Evolutionary conservation across 2,797 vertebrate genomes (phyloP).

Genomic region (Smutsia gigantea): DNA sequence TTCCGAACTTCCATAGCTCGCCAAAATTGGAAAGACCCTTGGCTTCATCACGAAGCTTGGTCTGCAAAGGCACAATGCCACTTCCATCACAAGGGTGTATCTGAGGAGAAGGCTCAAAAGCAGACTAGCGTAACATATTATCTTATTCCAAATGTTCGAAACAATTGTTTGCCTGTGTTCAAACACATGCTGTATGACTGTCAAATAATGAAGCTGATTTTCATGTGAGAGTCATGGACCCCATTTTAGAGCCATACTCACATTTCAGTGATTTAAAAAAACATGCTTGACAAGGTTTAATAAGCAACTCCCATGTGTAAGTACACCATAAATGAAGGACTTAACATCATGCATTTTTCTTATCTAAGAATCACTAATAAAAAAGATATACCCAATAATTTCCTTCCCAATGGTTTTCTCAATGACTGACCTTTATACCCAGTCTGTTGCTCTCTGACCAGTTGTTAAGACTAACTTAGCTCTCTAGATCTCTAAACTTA

Average conservation of each 20-base stretch:
- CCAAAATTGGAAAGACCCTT: not conserved
- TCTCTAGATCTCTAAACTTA: conserved; percentile 28
- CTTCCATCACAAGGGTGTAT: not conserved
- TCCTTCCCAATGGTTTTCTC: not conserved
- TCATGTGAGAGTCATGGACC: not conserved
- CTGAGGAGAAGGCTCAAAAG: not conserved
- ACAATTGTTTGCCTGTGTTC: not conserved
- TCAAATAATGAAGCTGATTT: not conserved
- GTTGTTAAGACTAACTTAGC: not conserved
- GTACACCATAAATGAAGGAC: not conserved
- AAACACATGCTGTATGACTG: not conserved
- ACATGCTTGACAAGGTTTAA: not conserved
- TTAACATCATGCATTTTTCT: not conserved
- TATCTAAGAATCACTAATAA: not conserved
- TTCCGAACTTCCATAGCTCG: not conserved
- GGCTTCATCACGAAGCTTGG: not conserved
- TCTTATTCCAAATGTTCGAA: not conserved
- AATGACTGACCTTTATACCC: not conserved
- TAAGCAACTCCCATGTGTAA: not conserved
- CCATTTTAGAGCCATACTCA: not conserved
- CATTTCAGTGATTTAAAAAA: not conserved
- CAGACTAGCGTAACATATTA: not conserved
- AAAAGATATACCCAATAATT: not conserved
- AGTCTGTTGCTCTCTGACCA: not conserved
- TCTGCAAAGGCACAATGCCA: not conserved